Evolutionary conservation across 1,140 invertebrate genomes (phyloP).

Genomic region (Danaus melanippus): DNA sequence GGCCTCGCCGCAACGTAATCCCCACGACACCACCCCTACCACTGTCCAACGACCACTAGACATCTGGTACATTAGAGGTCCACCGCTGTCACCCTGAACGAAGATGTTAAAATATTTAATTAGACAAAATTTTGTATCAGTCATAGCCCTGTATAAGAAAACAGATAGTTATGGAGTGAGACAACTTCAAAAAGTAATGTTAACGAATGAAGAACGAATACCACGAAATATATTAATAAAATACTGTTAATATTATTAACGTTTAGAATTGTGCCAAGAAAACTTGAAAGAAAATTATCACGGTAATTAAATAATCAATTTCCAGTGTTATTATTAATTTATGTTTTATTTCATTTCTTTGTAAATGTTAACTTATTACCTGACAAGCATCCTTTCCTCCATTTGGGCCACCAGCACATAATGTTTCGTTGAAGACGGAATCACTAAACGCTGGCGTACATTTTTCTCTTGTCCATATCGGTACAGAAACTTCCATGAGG

Average conservation of each 20-base stretch:
- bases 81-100: constrained; percentile 85
- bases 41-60: constrained; percentile 81
- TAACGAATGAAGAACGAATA: too few species aligned
- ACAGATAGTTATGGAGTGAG: not conserved
- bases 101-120: constrained; percentile 1
- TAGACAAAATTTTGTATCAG: not conserved
- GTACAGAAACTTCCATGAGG: constrained; percentile 83
- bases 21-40: constrained; percentile 89
- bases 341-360: too few species aligned
- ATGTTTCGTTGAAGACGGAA: constrained; percentile 71
- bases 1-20: constrained; percentile 79
- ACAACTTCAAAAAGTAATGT: too few species aligned
- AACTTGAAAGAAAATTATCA: too few species aligned
- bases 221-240: too few species aligned
- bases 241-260: too few species aligned
- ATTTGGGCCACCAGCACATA: constrained; percentile 81
- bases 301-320: too few species aligned
- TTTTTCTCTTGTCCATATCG: constrained; percentile 83
- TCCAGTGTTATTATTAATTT: too few species aligned
- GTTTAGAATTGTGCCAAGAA: too few species aligned
- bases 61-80: constrained; percentile 82
- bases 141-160: not conserved
- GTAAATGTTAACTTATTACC: constrained; percentile 56
- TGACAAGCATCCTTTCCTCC: constrained; percentile 87
- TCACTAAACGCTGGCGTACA: constrained; percentile 77